Conservation (phyloP, 2,888 invertebrate species). For the Heliconius aoede region DNA sequence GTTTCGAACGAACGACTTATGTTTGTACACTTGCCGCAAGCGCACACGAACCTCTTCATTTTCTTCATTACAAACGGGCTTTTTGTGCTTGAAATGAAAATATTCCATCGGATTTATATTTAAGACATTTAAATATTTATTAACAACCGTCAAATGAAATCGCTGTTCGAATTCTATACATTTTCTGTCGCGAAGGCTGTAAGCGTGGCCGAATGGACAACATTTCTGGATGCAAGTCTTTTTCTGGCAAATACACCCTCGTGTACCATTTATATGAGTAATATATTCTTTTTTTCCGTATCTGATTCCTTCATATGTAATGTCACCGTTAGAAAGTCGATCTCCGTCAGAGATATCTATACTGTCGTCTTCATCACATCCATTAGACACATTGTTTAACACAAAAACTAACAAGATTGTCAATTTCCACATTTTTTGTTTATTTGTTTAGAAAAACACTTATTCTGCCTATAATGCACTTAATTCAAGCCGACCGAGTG, state of each 20-base stretch:
- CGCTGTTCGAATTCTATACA: conserved; percentile 53
- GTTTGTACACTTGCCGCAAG: conserved; percentile 1
- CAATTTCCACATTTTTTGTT: conserved; percentile 47
- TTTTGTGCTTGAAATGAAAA: conserved; percentile 60
- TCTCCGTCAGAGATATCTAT: conserved; percentile 59
- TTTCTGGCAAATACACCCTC: conserved; percentile 60
- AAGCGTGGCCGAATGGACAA: conserved; percentile 61
- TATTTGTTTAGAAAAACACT: neutral
- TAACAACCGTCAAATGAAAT: conserved; percentile 62
- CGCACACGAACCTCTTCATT: conserved; percentile 46
- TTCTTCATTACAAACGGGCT: conserved; percentile 55
- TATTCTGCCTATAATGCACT: conserved; percentile 21
- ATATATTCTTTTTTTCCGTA: conserved; percentile 59
- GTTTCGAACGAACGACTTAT: conserved; percentile 19
- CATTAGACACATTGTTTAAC: conserved; percentile 44
- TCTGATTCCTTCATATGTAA: conserved; percentile 53
- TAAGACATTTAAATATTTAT: conserved; percentile 50
- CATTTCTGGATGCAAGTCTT: conserved; percentile 63
- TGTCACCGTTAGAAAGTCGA: conserved; percentile 51
- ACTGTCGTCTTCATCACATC: conserved; percentile 53
- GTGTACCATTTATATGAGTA: conserved; percentile 51
- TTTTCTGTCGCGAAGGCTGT: conserved; percentile 44
- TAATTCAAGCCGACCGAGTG: neutral
- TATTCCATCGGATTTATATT: conserved; percentile 52
- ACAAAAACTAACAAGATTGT: conserved; percentile 49